These are phyloP conservation scores for Sylvia atricapilla DNA, from an alignment of 2,113 vertebrate genomes.

Conservation along the genomic window DNA sequence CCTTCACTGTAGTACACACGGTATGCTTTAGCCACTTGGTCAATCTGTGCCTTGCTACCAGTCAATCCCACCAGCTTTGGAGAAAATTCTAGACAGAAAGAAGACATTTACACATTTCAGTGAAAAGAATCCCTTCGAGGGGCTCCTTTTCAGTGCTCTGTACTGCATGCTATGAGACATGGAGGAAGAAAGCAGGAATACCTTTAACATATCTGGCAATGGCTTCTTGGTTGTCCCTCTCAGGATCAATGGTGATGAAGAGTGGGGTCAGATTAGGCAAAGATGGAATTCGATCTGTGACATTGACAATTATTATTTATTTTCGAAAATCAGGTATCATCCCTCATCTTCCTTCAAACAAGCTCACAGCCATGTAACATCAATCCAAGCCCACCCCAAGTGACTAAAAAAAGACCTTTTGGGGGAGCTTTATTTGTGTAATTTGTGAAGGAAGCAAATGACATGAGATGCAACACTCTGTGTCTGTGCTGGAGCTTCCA, in stretches of 20 bases:
- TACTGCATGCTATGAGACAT: neutral
- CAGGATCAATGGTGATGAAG: constrained; percentile 95
- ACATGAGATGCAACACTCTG: fast-evolving
- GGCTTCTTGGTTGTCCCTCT: constrained; percentile 86
- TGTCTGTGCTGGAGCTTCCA: neutral
- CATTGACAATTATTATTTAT: neutral
- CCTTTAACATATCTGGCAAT: constrained; percentile 90
- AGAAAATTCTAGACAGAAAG: constrained; percentile 85
- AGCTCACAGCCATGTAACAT: neutral
- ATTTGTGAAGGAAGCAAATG: neutral
- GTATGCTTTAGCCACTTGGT: constrained; percentile 85
- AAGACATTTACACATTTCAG: neutral
- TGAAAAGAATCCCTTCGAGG: neutral
- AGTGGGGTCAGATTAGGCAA: constrained; percentile 88
- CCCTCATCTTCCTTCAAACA: neutral
- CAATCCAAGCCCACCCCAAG: neutral
- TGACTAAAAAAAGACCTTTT: neutral
- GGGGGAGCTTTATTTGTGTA: neutral
- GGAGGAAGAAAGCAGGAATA: constrained; percentile 24
- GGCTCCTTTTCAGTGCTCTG: neutral
- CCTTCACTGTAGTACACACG: constrained; percentile 95
- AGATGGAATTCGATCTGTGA: constrained; percentile 81
- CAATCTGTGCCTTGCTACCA: constrained; percentile 79
- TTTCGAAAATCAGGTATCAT: neutral
- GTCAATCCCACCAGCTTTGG: constrained; percentile 92